These are phyloP conservation scores for Folsomia candida DNA, from an alignment of 2,888 invertebrate species.

Conservation along the genomic window DNA sequence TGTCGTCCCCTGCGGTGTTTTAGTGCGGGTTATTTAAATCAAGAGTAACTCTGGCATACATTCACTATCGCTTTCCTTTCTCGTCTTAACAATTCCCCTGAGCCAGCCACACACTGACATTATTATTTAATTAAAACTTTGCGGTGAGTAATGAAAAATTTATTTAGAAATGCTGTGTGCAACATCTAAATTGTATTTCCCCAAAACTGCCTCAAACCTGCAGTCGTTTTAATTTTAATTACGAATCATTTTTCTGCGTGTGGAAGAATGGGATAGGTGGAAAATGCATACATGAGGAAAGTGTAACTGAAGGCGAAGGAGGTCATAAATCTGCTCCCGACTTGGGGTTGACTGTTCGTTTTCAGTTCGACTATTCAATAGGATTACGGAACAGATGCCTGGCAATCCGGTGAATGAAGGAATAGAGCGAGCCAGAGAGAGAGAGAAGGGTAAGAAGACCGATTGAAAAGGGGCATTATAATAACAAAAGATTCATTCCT, in stretches of 20 bases:
- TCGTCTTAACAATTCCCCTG: not conserved
- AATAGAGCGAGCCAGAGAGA: not conserved
- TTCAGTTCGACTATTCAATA: not conserved
- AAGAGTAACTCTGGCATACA: not conserved
- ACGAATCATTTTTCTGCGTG: not conserved
- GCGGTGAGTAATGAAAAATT: not conserved
- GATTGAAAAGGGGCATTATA: slow-evolving; percentile 18
- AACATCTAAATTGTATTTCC: too few species aligned
- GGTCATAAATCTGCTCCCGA: slow-evolving; percentile 12
- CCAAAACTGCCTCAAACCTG: too few species aligned
- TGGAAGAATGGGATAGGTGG: not conserved
- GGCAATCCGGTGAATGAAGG: not conserved
- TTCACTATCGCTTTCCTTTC: not conserved
- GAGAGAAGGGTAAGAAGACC: not conserved
- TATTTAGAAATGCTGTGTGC: not conserved
- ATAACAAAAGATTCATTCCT: slow-evolving; percentile 1
- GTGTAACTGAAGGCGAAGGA: not conserved
- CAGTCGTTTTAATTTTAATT: not conserved
- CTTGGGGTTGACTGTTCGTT: not conserved
- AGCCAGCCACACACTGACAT: not conserved
- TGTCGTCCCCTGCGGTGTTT: not conserved
- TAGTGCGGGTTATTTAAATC: not conserved
- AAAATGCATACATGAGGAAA: not conserved
- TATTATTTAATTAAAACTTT: not conserved
- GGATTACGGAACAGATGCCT: not conserved